These are phyloP conservation scores for Diadophis punctatus DNA, from an alignment of 2,113 vertebrate genomes.

Conservation along the genomic window DNA sequence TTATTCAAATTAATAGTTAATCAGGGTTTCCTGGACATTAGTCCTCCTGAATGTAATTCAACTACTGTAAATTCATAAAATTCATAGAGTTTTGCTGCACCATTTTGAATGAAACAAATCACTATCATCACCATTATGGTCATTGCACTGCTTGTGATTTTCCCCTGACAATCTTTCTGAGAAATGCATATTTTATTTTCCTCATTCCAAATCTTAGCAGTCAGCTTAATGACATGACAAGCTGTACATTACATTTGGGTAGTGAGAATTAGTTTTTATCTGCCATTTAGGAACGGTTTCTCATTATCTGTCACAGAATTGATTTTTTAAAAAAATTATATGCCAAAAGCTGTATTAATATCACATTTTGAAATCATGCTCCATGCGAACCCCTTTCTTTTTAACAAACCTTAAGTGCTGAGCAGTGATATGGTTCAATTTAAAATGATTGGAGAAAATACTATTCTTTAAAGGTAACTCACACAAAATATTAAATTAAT, in stretches of 20 bases:
- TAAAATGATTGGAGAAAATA: neutral
- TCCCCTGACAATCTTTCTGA: neutral
- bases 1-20: neutral
- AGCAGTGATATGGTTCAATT: neutral
- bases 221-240: neutral
- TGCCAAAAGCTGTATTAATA: neutral
- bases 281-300: neutral
- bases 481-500: neutral
- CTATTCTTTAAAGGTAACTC: neutral
- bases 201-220: neutral
- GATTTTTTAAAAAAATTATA: neutral
- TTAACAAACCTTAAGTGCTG: neutral
- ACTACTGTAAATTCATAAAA: neutral
- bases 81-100: neutral
- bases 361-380: conserved; percentile 11
- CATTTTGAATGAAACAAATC: neutral
- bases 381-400: neutral
- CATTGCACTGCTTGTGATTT: neutral
- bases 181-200: neutral
- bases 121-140: neutral
- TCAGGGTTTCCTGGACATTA: neutral
- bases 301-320: conserved; percentile 10
- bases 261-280: conserved; percentile 10
- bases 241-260: neutral
- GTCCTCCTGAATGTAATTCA: neutral